Evolutionary conservation across 2,888 invertebrate species (phyloP).

Genomic region (Troides aeacus): DNA sequence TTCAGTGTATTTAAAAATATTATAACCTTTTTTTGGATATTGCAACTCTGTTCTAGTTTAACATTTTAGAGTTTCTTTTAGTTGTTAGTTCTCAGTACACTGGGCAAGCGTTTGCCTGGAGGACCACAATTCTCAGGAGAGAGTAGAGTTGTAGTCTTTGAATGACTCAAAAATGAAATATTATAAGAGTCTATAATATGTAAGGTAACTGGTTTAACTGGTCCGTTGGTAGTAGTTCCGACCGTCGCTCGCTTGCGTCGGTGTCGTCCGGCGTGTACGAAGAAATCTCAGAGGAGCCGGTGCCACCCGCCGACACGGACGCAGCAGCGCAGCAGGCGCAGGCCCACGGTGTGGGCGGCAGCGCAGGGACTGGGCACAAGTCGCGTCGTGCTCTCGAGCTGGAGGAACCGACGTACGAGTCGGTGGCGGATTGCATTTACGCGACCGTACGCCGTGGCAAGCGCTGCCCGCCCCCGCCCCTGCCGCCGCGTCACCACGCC

Average conservation of each 20-base stretch:
- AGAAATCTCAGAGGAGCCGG: constrained; percentile 80
- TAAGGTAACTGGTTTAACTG: too few species aligned
- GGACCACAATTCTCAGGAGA: too few species aligned
- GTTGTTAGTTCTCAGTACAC: too few species aligned
- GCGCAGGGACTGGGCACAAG: neutral
- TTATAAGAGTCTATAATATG: too few species aligned
- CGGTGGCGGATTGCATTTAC: constrained; percentile 61
- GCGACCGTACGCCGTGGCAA: constrained; percentile 55
- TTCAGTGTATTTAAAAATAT: too few species aligned
- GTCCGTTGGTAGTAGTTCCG: constrained; percentile 45
- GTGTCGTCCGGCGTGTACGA: constrained; percentile 85
- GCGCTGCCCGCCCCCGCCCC: constrained; percentile 52
- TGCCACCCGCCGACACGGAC: neutral
- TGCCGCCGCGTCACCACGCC: constrained; percentile 44
- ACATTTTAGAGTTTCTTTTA: too few species aligned
- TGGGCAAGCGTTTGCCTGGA: too few species aligned
- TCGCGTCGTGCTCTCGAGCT: constrained; percentile 24
- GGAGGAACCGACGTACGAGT: constrained; percentile 68
- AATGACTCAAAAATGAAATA: too few species aligned
- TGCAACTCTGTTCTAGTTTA: too few species aligned
- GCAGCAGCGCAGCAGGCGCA: neutral
- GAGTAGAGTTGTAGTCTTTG: too few species aligned
- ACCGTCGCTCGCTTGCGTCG: constrained; percentile 79
- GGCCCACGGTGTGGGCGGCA: too few species aligned
- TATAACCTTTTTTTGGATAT: too few species aligned